Evolutionary conservation across 1,140 invertebrate species (phyloP), one percentile per base, ranked within the genome.

Genomic region (Pseudachorutes palmiensis): DNA sequence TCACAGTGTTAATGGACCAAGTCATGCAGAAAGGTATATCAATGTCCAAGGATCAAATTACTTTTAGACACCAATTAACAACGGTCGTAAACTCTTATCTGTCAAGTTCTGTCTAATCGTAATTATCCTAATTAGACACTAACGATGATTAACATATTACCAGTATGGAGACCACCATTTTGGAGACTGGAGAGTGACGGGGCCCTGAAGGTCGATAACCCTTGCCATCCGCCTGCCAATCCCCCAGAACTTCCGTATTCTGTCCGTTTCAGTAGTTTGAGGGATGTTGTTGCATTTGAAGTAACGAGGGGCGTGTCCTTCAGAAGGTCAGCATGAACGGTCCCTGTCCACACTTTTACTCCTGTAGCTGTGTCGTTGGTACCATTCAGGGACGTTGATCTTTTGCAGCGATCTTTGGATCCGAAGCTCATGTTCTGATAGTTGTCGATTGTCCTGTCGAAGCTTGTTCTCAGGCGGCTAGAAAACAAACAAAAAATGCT

Each of bases 301-400:
- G 5, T 61, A 29, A 36, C 9, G 12, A 30, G 29, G 9, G 59
- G 30, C 19, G 9, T 30, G 62, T 63, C 31, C 36, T 36, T 41
- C 28, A 16, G 5, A 9, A 63, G 32, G 3, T 41, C 31, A 16
- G 3, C 36, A n/a, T 24, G 24, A 41, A 48, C 36, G 62, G 12
- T 14, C 28, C 36, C 28, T 22, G 22, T 67, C 22, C 3, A 16
- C 32, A 24, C 22, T 45, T 19, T 2, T 22, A n/a, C 12, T 32
- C 26, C 32, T 2, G 65, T 36, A 24, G 2, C 36, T 51, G 12
- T 36, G 31, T 28, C 29, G 30, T 79, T 89, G 68, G 81, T 91
- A 93, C 94, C 94, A 97, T 77, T 96, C 92, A 36, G 94, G 94
- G 36, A 96, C 87, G 80, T 94, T 92, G 64, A 97, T 85, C 74